Evolutionary conservation across 1,140 invertebrate species (phyloP), one percentile per base, ranked within the genome.

Genomic region (Dendrolimus kikuchii): DNA sequence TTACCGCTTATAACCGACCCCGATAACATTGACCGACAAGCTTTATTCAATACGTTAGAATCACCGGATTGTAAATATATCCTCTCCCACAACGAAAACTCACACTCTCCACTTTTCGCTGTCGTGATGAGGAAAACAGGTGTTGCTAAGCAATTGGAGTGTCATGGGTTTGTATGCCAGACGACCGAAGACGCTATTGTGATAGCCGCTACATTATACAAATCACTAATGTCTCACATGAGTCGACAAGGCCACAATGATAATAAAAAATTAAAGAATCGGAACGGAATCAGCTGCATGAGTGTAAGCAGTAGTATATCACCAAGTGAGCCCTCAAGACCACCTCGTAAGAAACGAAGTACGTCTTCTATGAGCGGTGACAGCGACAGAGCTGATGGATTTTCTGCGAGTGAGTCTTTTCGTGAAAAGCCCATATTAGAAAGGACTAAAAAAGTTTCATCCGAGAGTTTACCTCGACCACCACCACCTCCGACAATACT

Each of bases 91-190:
- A 86, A 87, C 76, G 82, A 85, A 75, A 88, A 87, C 59, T 77
- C 89, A 5, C 95, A 96, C 82, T 94, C 94, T 0, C 95, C 96
- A 1, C 91, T 98, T 68, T 96, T 98, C 79, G 94, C 95, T 7
- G 95, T 96, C 43, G 94, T 97, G 10, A 97, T 97, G 94, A 90
- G 94, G 61, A 92, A 94, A 64, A 91, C 92, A 39, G 92, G 92
- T 10, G 90, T 93, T 6, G 92, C 93, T 4, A 93, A 93, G 68
- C 89, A 94, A 56, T 84, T 96, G 47, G 95, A 97, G 82, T 97
- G 95, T 78, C 96, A 98, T 85, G 95, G 93, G 8, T 98, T 97
- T 83, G 93, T 95, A 54, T 97, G 95, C 85, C 92, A 93, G 68
- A 92, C 90, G 64, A 92, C 95, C 7, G 95, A 97, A 82, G 95